Conservation (phyloP, 2,888 invertebrate genomes). For the Orthosia cruda region DNA sequence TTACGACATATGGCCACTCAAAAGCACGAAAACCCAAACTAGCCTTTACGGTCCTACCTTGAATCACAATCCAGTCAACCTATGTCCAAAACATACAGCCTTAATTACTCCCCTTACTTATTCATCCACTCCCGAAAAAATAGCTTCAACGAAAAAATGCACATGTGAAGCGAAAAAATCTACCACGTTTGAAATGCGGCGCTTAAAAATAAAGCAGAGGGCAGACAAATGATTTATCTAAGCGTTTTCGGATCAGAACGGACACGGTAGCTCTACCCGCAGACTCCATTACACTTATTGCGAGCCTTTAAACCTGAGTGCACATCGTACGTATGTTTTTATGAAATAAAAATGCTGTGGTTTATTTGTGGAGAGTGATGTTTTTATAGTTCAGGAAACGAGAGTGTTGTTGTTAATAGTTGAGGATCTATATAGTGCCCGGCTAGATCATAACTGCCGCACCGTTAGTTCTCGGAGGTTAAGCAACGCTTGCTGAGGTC, state of each 20-base stretch:
- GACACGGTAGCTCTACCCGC: conserved; percentile 50
- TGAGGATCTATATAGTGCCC: no score
- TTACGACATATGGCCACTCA: no score
- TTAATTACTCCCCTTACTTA: neutral
- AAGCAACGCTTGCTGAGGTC: neutral
- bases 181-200: conserved; percentile 18
- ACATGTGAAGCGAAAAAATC: conserved; percentile 16
- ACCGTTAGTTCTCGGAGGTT: neutral
- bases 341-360: conserved; percentile 7
- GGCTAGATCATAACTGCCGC: no score
- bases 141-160: conserved; percentile 13
- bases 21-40: no score
- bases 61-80: neutral
- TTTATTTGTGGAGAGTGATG: neutral
- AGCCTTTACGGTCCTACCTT: no score
- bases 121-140: conserved; percentile 12
- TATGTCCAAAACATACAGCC: neutral
- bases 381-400: neutral
- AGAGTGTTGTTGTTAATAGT: neutral
- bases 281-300: conserved; percentile 72
- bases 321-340: conserved; percentile 24
- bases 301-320: conserved; percentile 56
- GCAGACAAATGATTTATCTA: conserved; percentile 69
- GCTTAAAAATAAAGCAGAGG: conserved; percentile 58
- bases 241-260: conserved; percentile 64